A percentile compares a stretch with the other conserved stretches of the same genome.
phyloP scores from a whole-genome alignment of 1,140 invertebrate species.

The Zaprionus inermis region DNA sequence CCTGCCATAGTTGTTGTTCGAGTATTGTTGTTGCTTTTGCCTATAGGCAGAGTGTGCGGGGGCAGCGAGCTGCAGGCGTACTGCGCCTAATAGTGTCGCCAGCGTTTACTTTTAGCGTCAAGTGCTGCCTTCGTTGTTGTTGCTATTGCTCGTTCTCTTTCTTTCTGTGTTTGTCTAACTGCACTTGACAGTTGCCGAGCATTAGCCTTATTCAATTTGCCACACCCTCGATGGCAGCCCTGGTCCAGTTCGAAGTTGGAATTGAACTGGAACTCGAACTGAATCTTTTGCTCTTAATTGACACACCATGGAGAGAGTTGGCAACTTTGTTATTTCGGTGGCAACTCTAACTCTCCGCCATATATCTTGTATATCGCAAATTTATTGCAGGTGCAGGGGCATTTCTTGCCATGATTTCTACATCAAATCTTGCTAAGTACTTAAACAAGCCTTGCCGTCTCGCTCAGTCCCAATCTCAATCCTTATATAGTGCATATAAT shows the following conservation, averaged over 20 bases:
- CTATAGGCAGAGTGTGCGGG: not conserved
- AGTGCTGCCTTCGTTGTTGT: constrained; percentile 51
- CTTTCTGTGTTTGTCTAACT: constrained; percentile 66
- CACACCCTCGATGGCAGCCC: not conserved
- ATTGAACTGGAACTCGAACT: constrained; percentile 39
- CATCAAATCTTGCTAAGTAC: constrained; percentile 33
- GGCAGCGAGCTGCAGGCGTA: constrained; percentile 56
- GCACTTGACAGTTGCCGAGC: constrained; percentile 78
- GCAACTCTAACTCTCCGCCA: not conserved
- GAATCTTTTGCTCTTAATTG: constrained; percentile 72
- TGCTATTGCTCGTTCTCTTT: constrained; percentile 44
- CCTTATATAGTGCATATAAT: constrained; percentile 19
- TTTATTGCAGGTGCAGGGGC: not conserved
- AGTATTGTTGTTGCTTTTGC: constrained; percentile 20
- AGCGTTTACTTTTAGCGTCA: constrained; percentile 77
- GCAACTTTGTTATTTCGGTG: constrained; percentile 21
- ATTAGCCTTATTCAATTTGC: constrained; percentile 79
- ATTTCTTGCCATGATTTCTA: not conserved
- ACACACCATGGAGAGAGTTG: constrained; percentile 36
- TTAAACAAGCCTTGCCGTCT: constrained; percentile 21
- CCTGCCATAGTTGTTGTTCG: constrained; percentile 22
- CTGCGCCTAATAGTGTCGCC: constrained; percentile 74
- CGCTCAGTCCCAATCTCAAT: not conserved
- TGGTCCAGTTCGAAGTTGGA: constrained; percentile 8
- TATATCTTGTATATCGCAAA: not conserved